These are phyloP conservation scores for Polypedilum pembai DNA, from an alignment of 1,140 invertebrate species.

Conservation along the genomic window DNA sequence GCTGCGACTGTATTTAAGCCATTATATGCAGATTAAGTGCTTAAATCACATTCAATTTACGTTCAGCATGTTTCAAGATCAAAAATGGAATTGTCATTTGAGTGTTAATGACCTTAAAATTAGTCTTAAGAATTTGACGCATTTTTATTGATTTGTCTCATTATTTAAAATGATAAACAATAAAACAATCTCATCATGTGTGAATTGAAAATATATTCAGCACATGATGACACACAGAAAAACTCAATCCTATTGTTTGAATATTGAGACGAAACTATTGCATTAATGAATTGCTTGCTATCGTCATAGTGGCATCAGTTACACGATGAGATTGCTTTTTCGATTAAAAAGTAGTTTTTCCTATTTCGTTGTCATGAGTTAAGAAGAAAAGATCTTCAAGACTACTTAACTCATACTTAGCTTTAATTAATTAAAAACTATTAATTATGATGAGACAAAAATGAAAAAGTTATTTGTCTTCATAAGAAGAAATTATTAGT, in stretches of 20 bases:
- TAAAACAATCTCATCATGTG: too few relatives aligned
- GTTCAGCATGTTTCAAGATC: slow-evolving; percentile 11
- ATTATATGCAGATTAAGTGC: slow-evolving; percentile 11
- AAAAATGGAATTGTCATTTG: neutral
- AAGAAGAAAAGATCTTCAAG: too few relatives aligned
- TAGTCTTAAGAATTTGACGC: neutral
- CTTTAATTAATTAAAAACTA: too few relatives aligned
- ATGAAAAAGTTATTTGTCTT: too few relatives aligned
- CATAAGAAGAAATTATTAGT: too few relatives aligned
- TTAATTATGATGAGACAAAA: too few relatives aligned
- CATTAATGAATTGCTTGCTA: neutral
- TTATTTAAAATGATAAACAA: neutral
- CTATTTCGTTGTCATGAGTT: too few relatives aligned
- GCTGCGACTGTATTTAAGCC: neutral
- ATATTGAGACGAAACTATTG: neutral
- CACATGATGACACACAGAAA: neutral
- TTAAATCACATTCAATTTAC: neutral
- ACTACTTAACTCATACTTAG: too few relatives aligned
- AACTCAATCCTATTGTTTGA: neutral
- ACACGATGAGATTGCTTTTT: neutral
- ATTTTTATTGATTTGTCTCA: neutral
- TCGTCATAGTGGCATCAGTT: neutral
- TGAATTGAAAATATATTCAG: too few relatives aligned
- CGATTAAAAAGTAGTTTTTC: too few relatives aligned
- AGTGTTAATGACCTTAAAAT: slow-evolving; percentile 13